Conservation (phyloP, 2,797 vertebrate species). For the Podarcis siculus region DNA sequence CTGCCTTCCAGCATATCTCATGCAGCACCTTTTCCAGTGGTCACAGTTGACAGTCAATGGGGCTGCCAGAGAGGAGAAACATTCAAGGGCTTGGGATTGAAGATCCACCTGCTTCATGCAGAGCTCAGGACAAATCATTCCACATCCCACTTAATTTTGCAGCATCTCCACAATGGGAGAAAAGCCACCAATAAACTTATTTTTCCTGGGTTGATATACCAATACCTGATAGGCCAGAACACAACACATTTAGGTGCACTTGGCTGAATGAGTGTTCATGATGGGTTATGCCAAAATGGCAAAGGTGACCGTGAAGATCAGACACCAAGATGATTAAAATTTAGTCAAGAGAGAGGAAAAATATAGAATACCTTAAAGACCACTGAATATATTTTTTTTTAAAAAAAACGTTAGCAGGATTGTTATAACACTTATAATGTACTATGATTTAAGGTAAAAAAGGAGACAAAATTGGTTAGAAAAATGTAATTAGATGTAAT, state of each 20-base stretch:
- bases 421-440: too few species aligned
- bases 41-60: too few species aligned
- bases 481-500: too few species aligned
- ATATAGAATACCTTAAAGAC: too few species aligned
- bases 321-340: too few species aligned
- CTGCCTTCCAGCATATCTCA: background rate
- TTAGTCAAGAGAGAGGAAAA: too few species aligned
- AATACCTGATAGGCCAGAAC: background rate
- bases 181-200: background rate
- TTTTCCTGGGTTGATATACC: background rate
- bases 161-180: background rate
- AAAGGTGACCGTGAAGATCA: too few species aligned
- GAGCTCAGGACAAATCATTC: background rate
- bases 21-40: background rate
- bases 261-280: background rate
- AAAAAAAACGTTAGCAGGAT: too few species aligned
- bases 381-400: too few species aligned
- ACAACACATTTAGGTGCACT: background rate
- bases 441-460: too few species aligned
- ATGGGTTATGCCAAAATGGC: too few species aligned
- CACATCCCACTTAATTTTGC: background rate
- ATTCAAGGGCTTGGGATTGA: background rate
- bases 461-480: too few species aligned
- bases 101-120: background rate
- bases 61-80: background rate